Percentiles rank a stretch among this genome's conserved stretches.
These are phyloP conservation scores for Myotis brandtii DNA, from an alignment of 2,113 vertebrate genomes.

Conservation along the genomic window DNA sequence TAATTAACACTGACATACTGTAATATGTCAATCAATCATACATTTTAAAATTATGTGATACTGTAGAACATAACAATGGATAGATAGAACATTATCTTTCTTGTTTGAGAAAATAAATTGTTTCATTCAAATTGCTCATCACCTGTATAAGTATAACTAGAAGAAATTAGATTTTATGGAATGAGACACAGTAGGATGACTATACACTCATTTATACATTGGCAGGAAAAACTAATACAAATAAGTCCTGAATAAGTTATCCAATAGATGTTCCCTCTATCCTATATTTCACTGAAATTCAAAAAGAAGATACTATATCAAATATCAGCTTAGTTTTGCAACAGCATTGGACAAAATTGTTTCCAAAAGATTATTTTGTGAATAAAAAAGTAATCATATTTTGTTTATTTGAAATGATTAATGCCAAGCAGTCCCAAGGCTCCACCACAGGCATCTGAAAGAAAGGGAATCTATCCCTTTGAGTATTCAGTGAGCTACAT, in stretches of 20 bases:
- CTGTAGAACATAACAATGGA: neutral
- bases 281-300: neutral
- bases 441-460: slow-evolving; percentile 5
- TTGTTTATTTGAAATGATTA: slow-evolving; percentile 51
- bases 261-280: neutral
- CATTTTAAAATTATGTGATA: neutral
- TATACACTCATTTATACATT: neutral
- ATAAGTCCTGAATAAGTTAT: neutral
- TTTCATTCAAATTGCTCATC: neutral
- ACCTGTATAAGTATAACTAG: neutral
- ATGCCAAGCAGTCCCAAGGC: neutral
- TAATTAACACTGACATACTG: neutral
- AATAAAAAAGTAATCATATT: slow-evolving; percentile 67
- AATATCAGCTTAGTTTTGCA: neutral
- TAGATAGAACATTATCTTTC: neutral
- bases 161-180: neutral
- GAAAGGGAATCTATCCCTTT: neutral
- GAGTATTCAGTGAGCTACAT: neutral
- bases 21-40: neutral
- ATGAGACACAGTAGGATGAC: neutral
- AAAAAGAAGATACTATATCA: neutral
- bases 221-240: neutral
- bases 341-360: slow-evolving; percentile 17
- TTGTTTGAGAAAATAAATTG: neutral
- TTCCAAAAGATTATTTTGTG: neutral